Percentiles rank a stretch among this genome's conserved stretches.
phyloP scores from a whole-genome alignment of 2,888 invertebrate genomes.

The Gandaritis pyraliata region DNA sequence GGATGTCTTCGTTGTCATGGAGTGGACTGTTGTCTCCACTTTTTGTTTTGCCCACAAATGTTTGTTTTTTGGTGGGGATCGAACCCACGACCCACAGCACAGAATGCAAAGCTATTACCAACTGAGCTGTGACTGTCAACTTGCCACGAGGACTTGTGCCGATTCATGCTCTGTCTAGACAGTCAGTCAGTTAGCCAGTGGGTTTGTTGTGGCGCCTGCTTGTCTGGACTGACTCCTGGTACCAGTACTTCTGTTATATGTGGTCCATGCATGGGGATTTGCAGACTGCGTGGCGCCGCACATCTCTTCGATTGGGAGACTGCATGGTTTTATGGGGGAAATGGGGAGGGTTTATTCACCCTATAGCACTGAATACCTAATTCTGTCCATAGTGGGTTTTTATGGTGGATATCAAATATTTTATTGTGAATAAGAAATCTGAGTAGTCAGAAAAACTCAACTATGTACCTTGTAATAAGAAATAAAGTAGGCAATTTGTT shows the following conservation, averaged over 20 bases:
- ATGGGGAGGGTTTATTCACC: neutral
- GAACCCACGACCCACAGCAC: too few species aligned
- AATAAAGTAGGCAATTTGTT: too few species aligned
- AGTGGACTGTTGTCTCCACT: too few species aligned
- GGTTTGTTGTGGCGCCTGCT: conserved; percentile 20
- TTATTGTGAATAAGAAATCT: neutral
- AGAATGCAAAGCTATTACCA: too few species aligned
- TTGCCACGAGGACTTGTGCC: neutral
- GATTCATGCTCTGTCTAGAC: conserved; percentile 10
- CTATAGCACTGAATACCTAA: neutral
- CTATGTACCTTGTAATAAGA: too few species aligned
- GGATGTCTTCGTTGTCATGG: too few species aligned
- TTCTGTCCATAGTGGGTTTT: neutral
- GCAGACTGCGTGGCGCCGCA: conserved; percentile 19
- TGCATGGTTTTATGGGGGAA: conserved; percentile 8
- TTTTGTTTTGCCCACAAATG: too few species aligned
- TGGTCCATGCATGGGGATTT: conserved; percentile 9
- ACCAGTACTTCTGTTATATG: neutral
- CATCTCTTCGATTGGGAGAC: conserved; percentile 3
- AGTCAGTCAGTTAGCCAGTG: conserved; percentile 5
- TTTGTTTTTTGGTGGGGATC: too few species aligned
- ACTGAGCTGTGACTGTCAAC: too few species aligned
- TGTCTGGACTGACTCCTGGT: conserved; percentile 2
- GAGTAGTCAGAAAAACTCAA: too few species aligned
- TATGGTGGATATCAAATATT: neutral